Evolutionary conservation across 2,797 vertebrate genomes (phyloP).

Genomic region (Antrozous pallidus): DNA sequence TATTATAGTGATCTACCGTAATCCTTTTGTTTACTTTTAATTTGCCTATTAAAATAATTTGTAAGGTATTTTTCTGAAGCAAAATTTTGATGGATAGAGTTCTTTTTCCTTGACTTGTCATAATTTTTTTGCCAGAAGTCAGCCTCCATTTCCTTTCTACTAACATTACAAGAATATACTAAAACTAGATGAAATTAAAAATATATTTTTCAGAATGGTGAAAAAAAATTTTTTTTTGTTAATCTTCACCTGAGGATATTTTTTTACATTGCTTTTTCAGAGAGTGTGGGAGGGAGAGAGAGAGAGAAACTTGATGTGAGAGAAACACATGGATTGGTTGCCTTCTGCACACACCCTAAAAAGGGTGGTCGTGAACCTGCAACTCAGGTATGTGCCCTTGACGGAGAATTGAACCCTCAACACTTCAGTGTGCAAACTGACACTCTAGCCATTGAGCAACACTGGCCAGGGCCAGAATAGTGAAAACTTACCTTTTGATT

Average conservation of each 20-base stretch:
- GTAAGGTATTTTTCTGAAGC: conserved; percentile 2
- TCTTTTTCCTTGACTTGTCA: not conserved
- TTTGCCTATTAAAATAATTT: conserved; percentile 24
- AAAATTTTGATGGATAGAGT: conserved; percentile 19
- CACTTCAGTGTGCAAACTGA: no score
- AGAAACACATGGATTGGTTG: no score
- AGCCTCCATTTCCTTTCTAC: not conserved
- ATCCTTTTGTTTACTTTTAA: not conserved
- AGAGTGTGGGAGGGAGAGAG: no score
- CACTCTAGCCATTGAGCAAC: no score
- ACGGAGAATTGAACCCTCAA: no score
- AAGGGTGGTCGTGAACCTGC: no score
- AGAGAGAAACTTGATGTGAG: no score
- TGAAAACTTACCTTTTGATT: conserved; percentile 11
- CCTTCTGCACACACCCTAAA: no score
- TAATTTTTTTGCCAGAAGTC: not conserved
- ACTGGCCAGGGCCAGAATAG: not conserved
- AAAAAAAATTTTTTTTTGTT: not conserved
- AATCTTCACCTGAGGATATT: no score
- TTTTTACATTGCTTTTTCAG: no score
- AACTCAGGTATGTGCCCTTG: no score
- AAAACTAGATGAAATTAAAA: not conserved
- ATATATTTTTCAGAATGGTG: not conserved
- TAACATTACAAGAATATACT: not conserved
- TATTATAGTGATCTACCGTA: not conserved